phyloP scores from a whole-genome alignment of 1,140 invertebrate species.

The Neodiprion fabricii region DNA sequence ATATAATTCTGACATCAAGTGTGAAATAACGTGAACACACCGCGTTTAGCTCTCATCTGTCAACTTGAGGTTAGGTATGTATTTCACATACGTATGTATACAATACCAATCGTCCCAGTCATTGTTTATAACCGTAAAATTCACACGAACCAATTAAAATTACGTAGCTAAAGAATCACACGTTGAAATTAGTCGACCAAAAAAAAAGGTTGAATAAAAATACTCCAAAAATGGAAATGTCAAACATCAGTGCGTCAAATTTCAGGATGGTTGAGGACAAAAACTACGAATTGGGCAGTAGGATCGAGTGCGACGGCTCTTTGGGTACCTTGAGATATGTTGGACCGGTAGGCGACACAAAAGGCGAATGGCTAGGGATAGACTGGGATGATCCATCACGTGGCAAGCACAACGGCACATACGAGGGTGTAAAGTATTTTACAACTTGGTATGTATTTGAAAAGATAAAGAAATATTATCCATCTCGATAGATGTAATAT shows the following conservation, averaged over 20 bases:
- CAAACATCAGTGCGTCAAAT: conserved; percentile 1
- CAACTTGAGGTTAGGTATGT: conserved; percentile 33
- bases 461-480: background rate
- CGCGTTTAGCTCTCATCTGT: conserved; percentile 24
- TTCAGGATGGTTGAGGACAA: conserved; percentile 55
- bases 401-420: conserved; percentile 89
- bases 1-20: background rate
- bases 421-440: conserved; percentile 85
- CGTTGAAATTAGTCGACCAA: background rate
- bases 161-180: conserved; percentile 1
- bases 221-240: background rate
- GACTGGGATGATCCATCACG: conserved; percentile 90
- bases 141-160: conserved; percentile 9
- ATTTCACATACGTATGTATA: conserved; percentile 13
- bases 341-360: conserved; percentile 65
- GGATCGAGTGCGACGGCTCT: conserved; percentile 65
- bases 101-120: background rate
- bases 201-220: background rate
- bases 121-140: background rate
- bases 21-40: conserved; percentile 12
- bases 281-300: conserved; percentile 59
- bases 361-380: conserved; percentile 83
- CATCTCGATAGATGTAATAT: conserved; percentile 12
- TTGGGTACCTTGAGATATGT: conserved; percentile 67
- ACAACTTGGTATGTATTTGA: conserved; percentile 67